Conservation (phyloP, 1,140 invertebrate species). For the Sweltsa coloradensis region DNA sequence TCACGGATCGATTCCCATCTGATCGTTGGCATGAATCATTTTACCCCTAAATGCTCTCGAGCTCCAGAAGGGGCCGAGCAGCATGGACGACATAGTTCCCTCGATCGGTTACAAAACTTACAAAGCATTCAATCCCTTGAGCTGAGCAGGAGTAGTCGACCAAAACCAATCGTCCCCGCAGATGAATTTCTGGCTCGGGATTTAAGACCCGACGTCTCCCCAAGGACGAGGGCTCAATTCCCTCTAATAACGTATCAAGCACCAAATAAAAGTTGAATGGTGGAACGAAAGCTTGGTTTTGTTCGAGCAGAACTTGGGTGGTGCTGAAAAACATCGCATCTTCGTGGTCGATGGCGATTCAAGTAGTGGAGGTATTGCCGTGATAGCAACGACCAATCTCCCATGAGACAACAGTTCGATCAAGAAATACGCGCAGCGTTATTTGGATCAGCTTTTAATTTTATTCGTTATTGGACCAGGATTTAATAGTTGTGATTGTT, state of each 20-base stretch:
- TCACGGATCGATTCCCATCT: conserved; percentile 1
- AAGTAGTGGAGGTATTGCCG: no score
- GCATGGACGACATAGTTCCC: background rate
- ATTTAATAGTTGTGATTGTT: no score
- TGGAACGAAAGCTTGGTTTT: conserved; percentile 1
- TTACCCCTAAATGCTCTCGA: background rate
- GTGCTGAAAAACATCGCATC: no score
- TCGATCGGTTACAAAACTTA: background rate
- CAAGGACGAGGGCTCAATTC: background rate
- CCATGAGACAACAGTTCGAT: no score
- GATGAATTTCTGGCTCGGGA: conserved; percentile 8
- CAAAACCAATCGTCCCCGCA: conserved; percentile 10
- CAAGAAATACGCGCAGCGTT: no score
- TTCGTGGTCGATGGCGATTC: no score
- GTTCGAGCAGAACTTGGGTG: no score
- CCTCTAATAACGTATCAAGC: conserved; percentile 5
- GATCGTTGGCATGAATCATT: conserved; percentile 10
- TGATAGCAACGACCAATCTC: no score
- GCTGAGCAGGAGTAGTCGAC: background rate
- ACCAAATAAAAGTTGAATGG: conserved; percentile 10
- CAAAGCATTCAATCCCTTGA: conserved; percentile 9
- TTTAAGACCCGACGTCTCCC: background rate
- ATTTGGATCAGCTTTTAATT: no score
- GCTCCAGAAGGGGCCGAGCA: background rate
- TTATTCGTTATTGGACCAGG: no score